Evolutionary conservation across 2,888 invertebrate species (phyloP).

Genomic region (Cactoblastis cactorum): DNA sequence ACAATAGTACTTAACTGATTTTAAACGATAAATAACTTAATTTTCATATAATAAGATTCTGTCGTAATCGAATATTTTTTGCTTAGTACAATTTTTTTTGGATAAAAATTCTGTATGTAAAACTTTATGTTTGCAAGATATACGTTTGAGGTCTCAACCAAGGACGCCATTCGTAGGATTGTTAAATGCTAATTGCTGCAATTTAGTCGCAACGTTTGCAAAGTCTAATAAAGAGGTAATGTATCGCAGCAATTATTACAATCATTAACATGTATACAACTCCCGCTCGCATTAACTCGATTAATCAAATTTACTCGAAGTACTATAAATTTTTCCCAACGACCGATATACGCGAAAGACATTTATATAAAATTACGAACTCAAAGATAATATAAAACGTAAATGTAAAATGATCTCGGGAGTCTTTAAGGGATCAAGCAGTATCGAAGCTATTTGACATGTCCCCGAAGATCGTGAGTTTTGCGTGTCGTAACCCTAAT

Average conservation of each 20-base stretch:
- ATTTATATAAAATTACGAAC: slow-evolving; percentile 42
- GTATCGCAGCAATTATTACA: neutral
- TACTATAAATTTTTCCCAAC: slow-evolving; percentile 54
- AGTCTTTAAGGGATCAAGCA: slow-evolving; percentile 50
- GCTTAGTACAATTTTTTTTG: too few species aligned
- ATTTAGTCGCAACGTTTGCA: neutral
- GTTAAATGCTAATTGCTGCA: neutral
- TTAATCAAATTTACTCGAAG: slow-evolving; percentile 43
- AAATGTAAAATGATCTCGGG: slow-evolving; percentile 37
- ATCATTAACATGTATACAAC: slow-evolving; percentile 5
- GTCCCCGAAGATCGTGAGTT: slow-evolving; percentile 30
- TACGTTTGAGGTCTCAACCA: neutral
- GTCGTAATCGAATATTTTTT: too few species aligned
- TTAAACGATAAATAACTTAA: too few species aligned
- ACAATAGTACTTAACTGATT: too few species aligned
- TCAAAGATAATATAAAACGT: slow-evolving; percentile 49
- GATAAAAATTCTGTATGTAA: too few species aligned
- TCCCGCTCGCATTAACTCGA: slow-evolving; percentile 25
- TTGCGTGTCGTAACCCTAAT: too few species aligned
- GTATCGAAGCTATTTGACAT: slow-evolving; percentile 50
- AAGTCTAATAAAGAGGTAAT: neutral
- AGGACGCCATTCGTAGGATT: neutral
- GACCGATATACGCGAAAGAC: slow-evolving; percentile 43
- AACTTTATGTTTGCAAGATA: too few species aligned
- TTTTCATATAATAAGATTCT: too few species aligned